These are phyloP conservation scores for Porites lutea DNA, from an alignment of 64 coral and sea anemone genomes.

Conservation along the genomic window DNA sequence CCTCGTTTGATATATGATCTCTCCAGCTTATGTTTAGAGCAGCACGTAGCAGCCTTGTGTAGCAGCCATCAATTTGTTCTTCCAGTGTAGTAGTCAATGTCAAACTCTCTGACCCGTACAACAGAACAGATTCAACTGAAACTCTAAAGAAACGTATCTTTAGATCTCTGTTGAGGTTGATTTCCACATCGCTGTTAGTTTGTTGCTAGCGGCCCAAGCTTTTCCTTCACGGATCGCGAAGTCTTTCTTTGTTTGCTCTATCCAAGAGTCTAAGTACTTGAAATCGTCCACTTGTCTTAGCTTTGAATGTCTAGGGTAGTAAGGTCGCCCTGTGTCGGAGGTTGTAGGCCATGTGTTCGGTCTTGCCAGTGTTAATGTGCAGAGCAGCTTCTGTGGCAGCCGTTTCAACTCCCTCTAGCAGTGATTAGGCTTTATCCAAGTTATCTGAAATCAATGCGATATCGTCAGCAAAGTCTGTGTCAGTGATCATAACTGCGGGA, in stretches of 20 bases:
- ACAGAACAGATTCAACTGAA: not conserved
- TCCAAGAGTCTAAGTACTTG: slow-evolving; percentile 4
- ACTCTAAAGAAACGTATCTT: not conserved
- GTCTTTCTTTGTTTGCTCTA: not conserved
- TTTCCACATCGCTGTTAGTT: not conserved
- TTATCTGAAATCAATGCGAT: slow-evolving; percentile 31
- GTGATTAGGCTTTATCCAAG: not conserved
- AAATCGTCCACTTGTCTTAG: slow-evolving; percentile 11
- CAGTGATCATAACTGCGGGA: slow-evolving; percentile 27
- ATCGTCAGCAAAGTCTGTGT: slow-evolving; percentile 31
- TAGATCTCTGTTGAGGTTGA: not conserved
- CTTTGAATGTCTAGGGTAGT: not conserved
- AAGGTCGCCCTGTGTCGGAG: not conserved
- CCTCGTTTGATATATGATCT: too few relatives aligned
- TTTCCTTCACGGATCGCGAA: not conserved
- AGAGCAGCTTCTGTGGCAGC: not conserved
- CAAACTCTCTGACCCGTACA: slow-evolving; percentile 34
- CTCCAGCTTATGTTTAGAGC: too few relatives aligned
- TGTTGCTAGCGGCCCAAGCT: too few relatives aligned
- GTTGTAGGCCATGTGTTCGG: not conserved
- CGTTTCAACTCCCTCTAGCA: not conserved
- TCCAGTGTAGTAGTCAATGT: not conserved
- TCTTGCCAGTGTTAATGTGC: slow-evolving; percentile 2
- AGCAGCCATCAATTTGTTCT: slow-evolving; percentile 28
- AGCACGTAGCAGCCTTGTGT: not conserved